Evolutionary conservation across 2,888 invertebrate genomes (phyloP).

Genomic region (Reticulitermes lucifugus): DNA sequence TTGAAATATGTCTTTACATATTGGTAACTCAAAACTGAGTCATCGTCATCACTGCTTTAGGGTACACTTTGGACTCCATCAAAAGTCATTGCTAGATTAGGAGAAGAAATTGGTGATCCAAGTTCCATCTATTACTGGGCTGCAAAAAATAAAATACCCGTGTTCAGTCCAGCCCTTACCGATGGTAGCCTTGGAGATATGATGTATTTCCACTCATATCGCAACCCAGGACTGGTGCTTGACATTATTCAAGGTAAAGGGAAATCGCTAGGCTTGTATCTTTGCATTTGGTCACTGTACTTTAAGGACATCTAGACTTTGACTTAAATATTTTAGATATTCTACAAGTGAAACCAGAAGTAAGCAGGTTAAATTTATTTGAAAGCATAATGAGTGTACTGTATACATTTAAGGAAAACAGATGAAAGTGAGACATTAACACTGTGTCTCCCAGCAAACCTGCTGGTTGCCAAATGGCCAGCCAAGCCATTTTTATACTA

Average conservation of each 20-base stretch:
- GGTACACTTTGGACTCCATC: conserved; percentile 92
- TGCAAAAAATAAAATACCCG: conserved; percentile 94
- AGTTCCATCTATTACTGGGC: conserved; percentile 98
- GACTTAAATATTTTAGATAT: too few species aligned
- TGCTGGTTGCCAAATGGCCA: too few species aligned
- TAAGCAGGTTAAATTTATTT: too few species aligned
- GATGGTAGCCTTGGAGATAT: conserved; percentile 98
- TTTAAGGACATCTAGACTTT: too few species aligned
- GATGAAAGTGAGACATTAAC: too few species aligned
- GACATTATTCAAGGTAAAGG: conserved; percentile 86
- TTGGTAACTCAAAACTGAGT: not conserved
- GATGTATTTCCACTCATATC: conserved; percentile 98
- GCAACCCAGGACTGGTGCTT: conserved; percentile 90
- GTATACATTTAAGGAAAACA: too few species aligned
- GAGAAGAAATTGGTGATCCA: conserved; percentile 89
- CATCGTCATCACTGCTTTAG: conserved; percentile 57
- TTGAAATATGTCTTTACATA: not conserved
- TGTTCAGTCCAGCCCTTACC: conserved; percentile 97
- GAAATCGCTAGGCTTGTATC: not conserved
- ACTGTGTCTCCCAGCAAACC: too few species aligned
- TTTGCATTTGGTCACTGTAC: too few species aligned
- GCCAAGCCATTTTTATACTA: too few species aligned
- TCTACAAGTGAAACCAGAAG: too few species aligned
- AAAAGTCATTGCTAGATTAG: conserved; percentile 84
- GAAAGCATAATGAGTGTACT: too few species aligned